Evolutionary conservation across 2,113 vertebrate genomes (phyloP).

Genomic region (Prunella fulvescens): DNA sequence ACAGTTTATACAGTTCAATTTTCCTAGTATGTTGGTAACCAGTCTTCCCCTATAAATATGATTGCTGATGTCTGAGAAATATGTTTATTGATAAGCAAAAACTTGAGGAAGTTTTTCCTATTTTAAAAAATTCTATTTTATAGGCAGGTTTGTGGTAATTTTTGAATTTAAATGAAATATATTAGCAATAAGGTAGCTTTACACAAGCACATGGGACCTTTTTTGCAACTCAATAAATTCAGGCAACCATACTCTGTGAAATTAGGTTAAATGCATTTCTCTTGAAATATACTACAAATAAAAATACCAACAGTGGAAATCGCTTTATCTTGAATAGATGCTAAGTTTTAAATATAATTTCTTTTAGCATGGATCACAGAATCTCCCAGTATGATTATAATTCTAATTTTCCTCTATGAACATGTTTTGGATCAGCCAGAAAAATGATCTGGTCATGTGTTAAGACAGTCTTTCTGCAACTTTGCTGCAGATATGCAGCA

Average conservation of each 20-base stretch:
- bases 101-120: neutral
- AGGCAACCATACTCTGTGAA: neutral
- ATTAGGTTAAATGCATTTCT: neutral
- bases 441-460: neutral
- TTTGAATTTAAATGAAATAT: neutral
- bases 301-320: neutral
- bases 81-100: neutral
- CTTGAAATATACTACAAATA: neutral
- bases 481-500: neutral
- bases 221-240: neutral
- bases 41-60: neutral
- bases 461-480: neutral
- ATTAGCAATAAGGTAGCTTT: neutral
- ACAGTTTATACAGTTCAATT: neutral
- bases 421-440: neutral
- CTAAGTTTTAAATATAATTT: neutral
- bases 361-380: neutral
- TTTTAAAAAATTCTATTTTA: neutral
- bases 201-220: neutral
- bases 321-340: neutral
- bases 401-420: slow-evolving; percentile 3
- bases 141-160: neutral
- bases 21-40: neutral
- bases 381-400: neutral
- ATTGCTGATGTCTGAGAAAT: neutral